Percentiles rank a stretch among this genome's conserved stretches.
phyloP scores from a whole-genome alignment of 2,888 invertebrate genomes.

The Stomorhina lunata region DNA sequence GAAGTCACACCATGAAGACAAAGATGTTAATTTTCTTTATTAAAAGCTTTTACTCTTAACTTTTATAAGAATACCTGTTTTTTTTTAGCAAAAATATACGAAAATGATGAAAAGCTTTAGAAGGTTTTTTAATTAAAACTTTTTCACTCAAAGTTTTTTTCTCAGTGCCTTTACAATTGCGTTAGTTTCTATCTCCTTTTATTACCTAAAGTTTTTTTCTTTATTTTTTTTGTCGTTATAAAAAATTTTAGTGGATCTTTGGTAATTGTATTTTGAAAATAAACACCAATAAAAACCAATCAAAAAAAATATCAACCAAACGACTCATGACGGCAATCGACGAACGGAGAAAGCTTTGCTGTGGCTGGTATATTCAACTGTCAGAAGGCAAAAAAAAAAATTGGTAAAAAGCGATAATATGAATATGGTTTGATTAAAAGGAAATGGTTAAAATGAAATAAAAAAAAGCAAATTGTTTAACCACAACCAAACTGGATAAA shows the following conservation, averaged over 20 bases:
- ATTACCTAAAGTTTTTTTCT: slow-evolving; percentile 12
- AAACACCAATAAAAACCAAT: slow-evolving; percentile 26
- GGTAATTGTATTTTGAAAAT: slow-evolving; percentile 61
- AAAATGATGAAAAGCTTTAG: too few species aligned
- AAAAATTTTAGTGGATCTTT: slow-evolving; percentile 40
- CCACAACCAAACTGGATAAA: slow-evolving; percentile 41
- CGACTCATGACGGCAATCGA: neutral
- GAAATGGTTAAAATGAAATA: slow-evolving; percentile 30
- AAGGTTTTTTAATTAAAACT: neutral
- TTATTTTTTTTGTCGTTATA: neutral
- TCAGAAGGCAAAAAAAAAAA: neutral
- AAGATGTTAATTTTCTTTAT: too few species aligned
- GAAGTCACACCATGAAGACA: too few species aligned
- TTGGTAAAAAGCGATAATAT: slow-evolving; percentile 26
- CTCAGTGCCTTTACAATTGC: slow-evolving; percentile 21
- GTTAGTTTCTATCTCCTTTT: neutral
- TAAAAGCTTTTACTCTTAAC: too few species aligned
- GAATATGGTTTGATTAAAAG: slow-evolving; percentile 22
- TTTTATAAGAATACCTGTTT: too few species aligned
- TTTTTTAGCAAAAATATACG: neutral
- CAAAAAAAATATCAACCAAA: neutral
- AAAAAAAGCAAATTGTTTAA: slow-evolving; percentile 4
- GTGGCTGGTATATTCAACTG: neutral
- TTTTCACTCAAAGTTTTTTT: neutral
- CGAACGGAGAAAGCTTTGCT: too few species aligned